These are phyloP conservation scores for Yoshiicerus persimilis DNA, from an alignment of 1,140 invertebrate genomes.

Conservation along the genomic window DNA sequence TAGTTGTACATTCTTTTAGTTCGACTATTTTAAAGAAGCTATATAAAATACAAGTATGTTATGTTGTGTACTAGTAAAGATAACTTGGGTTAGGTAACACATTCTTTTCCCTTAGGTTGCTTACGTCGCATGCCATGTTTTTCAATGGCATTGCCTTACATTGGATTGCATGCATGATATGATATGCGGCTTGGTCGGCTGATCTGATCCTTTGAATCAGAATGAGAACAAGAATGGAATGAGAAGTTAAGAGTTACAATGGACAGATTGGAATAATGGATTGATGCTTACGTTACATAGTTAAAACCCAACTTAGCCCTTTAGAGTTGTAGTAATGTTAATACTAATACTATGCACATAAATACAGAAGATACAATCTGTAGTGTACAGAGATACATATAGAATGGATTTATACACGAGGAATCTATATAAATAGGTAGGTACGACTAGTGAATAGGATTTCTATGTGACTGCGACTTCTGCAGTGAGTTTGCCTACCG, in stretches of 20 bases:
- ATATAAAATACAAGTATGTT: too few species aligned
- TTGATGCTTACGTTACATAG: neutral
- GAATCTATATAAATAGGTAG: too few species aligned
- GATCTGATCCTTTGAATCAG: neutral
- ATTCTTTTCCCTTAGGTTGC: neutral
- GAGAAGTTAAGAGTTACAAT: neutral
- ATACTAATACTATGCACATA: neutral
- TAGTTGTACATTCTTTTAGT: too few species aligned
- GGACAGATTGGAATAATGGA: neutral
- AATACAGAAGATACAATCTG: too few species aligned
- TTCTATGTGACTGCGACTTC: too few species aligned
- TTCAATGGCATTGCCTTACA: neutral
- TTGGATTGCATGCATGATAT: neutral
- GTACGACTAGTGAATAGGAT: too few species aligned
- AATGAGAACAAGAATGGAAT: conserved; percentile 20
- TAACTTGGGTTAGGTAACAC: neutral
- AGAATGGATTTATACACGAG: too few species aligned
- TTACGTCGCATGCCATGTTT: neutral
- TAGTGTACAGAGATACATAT: too few species aligned
- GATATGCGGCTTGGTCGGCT: neutral
- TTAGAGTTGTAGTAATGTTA: neutral
- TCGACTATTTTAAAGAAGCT: too few species aligned
- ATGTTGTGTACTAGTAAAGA: neutral
- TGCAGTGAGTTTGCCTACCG: too few species aligned
- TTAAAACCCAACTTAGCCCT: neutral